phyloP scores from a whole-genome alignment of 1,140 invertebrate species.

The Dendrolimus punctatus region DNA sequence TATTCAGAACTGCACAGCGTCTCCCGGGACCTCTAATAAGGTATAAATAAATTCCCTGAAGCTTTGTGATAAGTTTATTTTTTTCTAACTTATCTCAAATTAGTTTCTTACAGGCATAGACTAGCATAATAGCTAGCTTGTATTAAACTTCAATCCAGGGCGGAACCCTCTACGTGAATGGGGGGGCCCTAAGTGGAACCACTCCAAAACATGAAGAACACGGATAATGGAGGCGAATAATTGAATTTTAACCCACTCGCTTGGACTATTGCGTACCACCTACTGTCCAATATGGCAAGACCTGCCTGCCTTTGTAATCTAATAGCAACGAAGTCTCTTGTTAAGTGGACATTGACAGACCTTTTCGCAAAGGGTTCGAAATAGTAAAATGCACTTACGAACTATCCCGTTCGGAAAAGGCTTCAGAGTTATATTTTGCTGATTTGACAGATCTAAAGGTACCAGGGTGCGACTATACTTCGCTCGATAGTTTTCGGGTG shows the following conservation, averaged over 20 bases:
- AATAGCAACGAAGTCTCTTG: not conserved
- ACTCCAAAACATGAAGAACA: slow-evolving; percentile 25
- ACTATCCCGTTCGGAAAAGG: too few relatives aligned
- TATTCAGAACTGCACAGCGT: too few relatives aligned
- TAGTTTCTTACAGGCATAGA: too few relatives aligned
- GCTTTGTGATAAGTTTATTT: too few relatives aligned
- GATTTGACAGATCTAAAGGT: too few relatives aligned
- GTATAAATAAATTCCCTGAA: too few relatives aligned
- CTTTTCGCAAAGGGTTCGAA: slow-evolving; percentile 30
- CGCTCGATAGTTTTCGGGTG: too few relatives aligned
- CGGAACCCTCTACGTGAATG: slow-evolving; percentile 17
- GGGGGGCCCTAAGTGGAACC: slow-evolving; percentile 21
- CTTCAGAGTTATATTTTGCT: too few relatives aligned
- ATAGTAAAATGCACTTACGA: slow-evolving; percentile 44
- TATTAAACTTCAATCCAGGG: slow-evolving; percentile 25
- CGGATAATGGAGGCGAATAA: slow-evolving; percentile 35
- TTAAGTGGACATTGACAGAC: slow-evolving; percentile 1
- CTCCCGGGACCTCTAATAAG: too few relatives aligned
- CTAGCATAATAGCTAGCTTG: slow-evolving; percentile 12
- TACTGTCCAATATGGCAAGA: slow-evolving; percentile 13
- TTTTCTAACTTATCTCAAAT: too few relatives aligned
- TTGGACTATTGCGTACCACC: slow-evolving; percentile 20
- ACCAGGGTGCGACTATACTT: too few relatives aligned
- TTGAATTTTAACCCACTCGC: slow-evolving; percentile 40
- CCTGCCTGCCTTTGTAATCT: slow-evolving; percentile 1